Evolutionary conservation across 2,797 vertebrate genomes (phyloP), one percentile per base, ranked within the genome.

Genomic region (Falco biarmicus): DNA sequence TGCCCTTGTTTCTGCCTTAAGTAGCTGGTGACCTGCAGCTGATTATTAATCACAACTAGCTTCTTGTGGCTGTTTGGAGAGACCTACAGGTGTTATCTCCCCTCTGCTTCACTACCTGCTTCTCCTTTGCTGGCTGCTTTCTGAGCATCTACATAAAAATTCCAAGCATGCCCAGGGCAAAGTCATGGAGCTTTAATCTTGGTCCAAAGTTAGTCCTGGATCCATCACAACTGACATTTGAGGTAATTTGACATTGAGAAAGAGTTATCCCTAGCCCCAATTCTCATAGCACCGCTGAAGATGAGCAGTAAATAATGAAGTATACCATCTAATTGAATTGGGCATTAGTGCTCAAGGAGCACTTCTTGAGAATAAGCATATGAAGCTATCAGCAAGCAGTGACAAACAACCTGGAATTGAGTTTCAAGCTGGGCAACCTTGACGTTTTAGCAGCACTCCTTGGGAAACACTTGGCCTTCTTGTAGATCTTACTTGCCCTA

Each of bases 271-370:
- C 63, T 32, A 80, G 84, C 63, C 81, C 59, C 84, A 94, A 70
- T 89, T 81, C 96, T 86, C 90, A 82, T 8, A 88, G 90, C 71
- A n/a, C 39, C 0, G 1, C 81, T 89, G 84, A 84, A 70, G 90
- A 70, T 89, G 86, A 95, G 84, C 86, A 92, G 89, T 93, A 94
- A 95, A 92, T 87, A 96, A 92, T 82, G 43, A 95, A 90, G 71
- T 87, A 63, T 32, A 50, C 28, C 9, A 3, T 53, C 68, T 95
- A 94, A 94, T 87, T 80, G 84, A 96, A 95, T 84, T 69, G 76
- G 64, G 51, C 70, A 82, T 80, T 84, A 88, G 56, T 37, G 59
- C 85, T 93, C 39, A 34, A 87, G 74, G 43, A 95, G 51, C 48
- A 69, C 28, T 88, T 71, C 53, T 84, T 73, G 87, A 69, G 80